A percentile compares a stretch with the other conserved stretches of the same genome.
These are phyloP conservation scores for Noctuana brunneofusca DNA, from an alignment of 2,888 invertebrate genomes.

Conservation along the genomic window DNA sequence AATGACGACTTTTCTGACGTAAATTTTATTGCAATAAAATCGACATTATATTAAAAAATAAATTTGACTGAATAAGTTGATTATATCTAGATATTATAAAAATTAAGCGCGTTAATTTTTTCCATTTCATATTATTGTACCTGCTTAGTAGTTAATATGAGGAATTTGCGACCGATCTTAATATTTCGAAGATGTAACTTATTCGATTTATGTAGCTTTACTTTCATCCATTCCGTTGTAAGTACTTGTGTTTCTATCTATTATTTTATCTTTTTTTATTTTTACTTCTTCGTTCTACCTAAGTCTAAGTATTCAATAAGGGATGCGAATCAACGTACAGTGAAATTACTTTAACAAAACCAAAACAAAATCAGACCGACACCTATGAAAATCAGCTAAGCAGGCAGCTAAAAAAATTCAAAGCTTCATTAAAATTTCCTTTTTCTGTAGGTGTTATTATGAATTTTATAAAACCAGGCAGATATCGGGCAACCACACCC, in stretches of 20 bases:
- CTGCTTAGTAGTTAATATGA: neutral
- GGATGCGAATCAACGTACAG: slow-evolving; percentile 16
- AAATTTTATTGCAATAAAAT: too few species aligned
- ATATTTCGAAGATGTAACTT: slow-evolving; percentile 9
- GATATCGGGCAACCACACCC: too few species aligned
- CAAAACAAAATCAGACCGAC: neutral
- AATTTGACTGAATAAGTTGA: too few species aligned
- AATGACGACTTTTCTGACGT: too few species aligned
- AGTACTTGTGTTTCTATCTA: neutral
- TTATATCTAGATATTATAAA: too few species aligned
- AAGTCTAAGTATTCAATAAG: slow-evolving; percentile 14
- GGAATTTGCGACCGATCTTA: slow-evolving; percentile 6
- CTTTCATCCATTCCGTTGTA: slow-evolving; percentile 30
- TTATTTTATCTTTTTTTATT: slow-evolving; percentile 1
- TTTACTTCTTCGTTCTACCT: slow-evolving; percentile 5
- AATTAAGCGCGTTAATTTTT: too few species aligned
- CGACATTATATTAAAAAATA: too few species aligned
- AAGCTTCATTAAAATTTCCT: neutral
- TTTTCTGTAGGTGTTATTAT: neutral
- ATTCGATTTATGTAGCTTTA: slow-evolving; percentile 26
- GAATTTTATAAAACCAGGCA: too few species aligned
- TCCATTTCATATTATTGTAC: neutral
- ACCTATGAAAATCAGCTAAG: too few species aligned
- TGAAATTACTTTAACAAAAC: too few species aligned
- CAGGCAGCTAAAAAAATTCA: neutral